phyloP scores from a whole-genome alignment of 2,888 invertebrate species.

The Lepetodrilus schrolli region DNA sequence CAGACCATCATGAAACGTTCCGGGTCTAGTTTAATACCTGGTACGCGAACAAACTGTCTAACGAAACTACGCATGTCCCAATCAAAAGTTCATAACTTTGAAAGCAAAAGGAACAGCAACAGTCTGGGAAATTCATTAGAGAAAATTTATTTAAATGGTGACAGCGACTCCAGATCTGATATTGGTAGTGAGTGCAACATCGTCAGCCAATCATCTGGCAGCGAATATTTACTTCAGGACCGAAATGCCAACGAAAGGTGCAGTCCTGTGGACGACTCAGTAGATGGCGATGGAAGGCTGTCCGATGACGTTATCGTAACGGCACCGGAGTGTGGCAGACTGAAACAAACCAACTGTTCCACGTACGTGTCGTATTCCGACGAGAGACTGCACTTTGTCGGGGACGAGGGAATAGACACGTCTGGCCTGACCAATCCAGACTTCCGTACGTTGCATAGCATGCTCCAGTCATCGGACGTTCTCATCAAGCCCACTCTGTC shows the following conservation, averaged over 20 bases:
- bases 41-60: conserved; percentile 40
- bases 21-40: conserved; percentile 41
- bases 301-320: conserved; percentile 31
- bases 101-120: neutral
- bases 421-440: conserved; percentile 38
- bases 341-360: conserved; percentile 38
- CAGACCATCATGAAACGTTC: conserved; percentile 39
- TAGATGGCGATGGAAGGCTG: neutral
- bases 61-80: conserved; percentile 25
- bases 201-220: conserved; percentile 2
- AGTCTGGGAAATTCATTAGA: neutral
- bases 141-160: neutral
- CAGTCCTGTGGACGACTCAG: neutral
- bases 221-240: conserved; percentile 1
- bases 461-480: conserved; percentile 60
- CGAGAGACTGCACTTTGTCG: neutral
- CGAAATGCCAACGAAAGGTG: neutral
- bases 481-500: conserved; percentile 52
- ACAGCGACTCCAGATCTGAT: neutral
- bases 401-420: conserved; percentile 10
- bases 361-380: neutral
- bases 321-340: conserved; percentile 35
- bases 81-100: conserved; percentile 16
- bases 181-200: conserved; percentile 20
- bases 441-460: conserved; percentile 55